Conservation (phyloP, 2,113 vertebrate species). For the Rhizomys pruinosus region DNA sequence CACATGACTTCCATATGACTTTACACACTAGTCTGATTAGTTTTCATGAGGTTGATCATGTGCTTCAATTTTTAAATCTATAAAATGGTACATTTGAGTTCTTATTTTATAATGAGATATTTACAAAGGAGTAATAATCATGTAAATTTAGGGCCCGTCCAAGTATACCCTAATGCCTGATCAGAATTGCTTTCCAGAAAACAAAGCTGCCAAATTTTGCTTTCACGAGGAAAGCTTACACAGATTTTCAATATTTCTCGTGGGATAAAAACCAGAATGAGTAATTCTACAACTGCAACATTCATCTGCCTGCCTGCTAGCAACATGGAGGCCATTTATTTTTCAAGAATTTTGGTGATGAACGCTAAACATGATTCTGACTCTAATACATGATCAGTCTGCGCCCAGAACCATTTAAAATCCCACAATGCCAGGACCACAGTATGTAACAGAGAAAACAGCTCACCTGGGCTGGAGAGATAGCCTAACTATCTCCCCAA, state of each 20-base stretch:
- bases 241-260: neutral
- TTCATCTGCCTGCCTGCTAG: neutral
- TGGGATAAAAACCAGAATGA: neutral
- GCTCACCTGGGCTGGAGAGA: too few species aligned
- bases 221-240: too few species aligned
- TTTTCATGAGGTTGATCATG: neutral
- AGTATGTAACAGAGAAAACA: neutral
- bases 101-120: conserved; percentile 37
- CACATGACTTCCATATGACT: neutral
- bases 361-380: neutral
- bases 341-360: neutral
- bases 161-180: neutral
- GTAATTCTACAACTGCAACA: neutral
- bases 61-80: conserved; percentile 28
- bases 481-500: too few species aligned
- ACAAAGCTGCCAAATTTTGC: neutral
- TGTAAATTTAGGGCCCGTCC: conserved; percentile 25
- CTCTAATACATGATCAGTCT: neutral
- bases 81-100: neutral
- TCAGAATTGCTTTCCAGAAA: conserved; percentile 47
- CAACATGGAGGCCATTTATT: neutral
- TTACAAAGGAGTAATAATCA: conserved; percentile 52
- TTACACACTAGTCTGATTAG: conserved; percentile 17
- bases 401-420: neutral
- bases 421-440: too few species aligned